Conservation (phyloP, 2,113 vertebrate species). For the Pseudois nayaur region DNA sequence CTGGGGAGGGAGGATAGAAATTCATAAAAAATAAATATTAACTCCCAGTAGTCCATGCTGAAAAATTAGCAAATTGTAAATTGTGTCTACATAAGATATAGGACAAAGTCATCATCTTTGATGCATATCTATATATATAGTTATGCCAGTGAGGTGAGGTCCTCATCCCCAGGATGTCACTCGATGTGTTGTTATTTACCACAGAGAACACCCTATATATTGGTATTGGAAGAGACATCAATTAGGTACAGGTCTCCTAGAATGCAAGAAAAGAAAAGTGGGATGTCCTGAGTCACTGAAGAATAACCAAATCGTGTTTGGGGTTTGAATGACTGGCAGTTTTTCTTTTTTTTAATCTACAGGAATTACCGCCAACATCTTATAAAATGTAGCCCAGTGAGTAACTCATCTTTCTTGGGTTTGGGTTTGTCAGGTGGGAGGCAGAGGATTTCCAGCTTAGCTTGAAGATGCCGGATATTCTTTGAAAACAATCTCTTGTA, state of each 20-base stretch:
- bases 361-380: slow-evolving; percentile 44
- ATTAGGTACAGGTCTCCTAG: background rate
- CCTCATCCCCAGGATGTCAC: background rate
- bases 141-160: background rate
- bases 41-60: background rate
- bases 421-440: background rate
- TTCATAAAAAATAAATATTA: background rate
- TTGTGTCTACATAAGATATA: background rate
- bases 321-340: background rate
- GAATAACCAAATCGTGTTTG: background rate
- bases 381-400: slow-evolving; percentile 58
- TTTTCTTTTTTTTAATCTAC: slow-evolving; percentile 39
- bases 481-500: slow-evolving; percentile 29
- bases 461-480: background rate
- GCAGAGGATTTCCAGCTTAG: background rate
- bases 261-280: background rate
- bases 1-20: background rate
- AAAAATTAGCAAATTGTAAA: background rate
- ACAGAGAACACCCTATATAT: background rate
- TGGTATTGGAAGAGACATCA: background rate
- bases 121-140: background rate
- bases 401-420: slow-evolving; percentile 30
- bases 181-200: background rate
- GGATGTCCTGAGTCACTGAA: background rate
- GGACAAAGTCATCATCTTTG: background rate